Evolutionary conservation across 1,140 invertebrate genomes (phyloP), one percentile per base, ranked within the genome.

Genomic region (Sesamia nonagrioides): DNA sequence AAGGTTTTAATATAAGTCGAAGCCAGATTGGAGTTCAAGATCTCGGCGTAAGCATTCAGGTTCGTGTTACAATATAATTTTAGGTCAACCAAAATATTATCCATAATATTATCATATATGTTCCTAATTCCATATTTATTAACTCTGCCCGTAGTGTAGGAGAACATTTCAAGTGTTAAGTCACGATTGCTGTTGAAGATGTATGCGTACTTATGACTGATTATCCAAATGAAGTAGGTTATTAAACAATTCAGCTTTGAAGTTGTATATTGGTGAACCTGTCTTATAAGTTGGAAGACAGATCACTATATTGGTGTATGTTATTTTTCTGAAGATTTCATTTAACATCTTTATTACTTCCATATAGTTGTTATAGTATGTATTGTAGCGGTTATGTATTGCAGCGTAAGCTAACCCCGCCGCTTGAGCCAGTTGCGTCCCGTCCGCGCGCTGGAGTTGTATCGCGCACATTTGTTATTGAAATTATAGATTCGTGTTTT

Each of bases 121-220:
- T 61, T 61, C n/a, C n/a, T 40, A 13, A 61, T 35, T 40, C 60
- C 60, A 8, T 61, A 35, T 61, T 61, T 61, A 40, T 61, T 61
- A 35, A 61, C 40, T 61, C 35, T 61, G 7, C 60, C 60, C 27
- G 60, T 61, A 11, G 60, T 61, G 15, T 35, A 27, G 11, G 60
- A 61, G 8, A 61, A 61, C 60, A 61, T 61, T n/a, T 61, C 60
- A 61, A n/a, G 60, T 15, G 33, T 61, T 7, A 61, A 35, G 37
- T 61, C 13, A n/a, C 11, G 33, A 37, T 61, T 61, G 60, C 33
- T 61, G 60, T 61, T 35, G 35, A 61, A 61, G 15, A 61, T 35
- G 15, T 61, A 61, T 40, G 60, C 60, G 60, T 61, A 61, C 33
- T 61, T 15, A n/a, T 61, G 27, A 8, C 40, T 61, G 60, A 11